Evolutionary conservation across 2,888 invertebrate genomes (phyloP).

Genomic region (Drosophila borborema): DNA sequence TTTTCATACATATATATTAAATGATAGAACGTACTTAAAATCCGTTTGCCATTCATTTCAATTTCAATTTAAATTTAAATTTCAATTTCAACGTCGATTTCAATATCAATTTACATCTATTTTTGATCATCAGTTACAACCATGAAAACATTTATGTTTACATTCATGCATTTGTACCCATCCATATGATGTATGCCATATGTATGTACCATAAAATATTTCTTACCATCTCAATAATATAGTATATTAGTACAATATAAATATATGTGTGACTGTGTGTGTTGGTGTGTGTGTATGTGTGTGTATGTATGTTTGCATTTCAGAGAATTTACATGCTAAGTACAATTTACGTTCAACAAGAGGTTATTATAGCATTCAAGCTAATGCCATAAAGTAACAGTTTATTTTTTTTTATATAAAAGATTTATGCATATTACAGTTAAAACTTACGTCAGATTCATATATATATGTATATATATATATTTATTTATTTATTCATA

Average conservation of each 20-base stretch:
- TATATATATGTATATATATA: no score
- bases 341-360: constrained; percentile 78
- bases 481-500: no score
- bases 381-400: constrained; percentile 76
- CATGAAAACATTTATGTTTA: constrained; percentile 79
- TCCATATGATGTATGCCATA: constrained; percentile 30
- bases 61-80: neutral
- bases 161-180: constrained; percentile 57
- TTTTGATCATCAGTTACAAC: constrained; percentile 84
- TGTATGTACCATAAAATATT: constrained; percentile 65
- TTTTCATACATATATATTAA: constrained; percentile 34
- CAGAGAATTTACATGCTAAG: constrained; percentile 64
- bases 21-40: constrained; percentile 54
- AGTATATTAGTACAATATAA: constrained; percentile 58
- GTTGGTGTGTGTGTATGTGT: constrained; percentile 2
- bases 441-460: constrained; percentile 67
- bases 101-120: constrained; percentile 64
- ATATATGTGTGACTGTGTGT: constrained; percentile 34
- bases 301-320: constrained; percentile 21
- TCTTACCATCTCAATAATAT: constrained; percentile 55
- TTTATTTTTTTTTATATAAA: constrained; percentile 63
- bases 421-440: constrained; percentile 67
- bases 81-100: neutral
- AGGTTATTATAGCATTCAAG: constrained; percentile 70
- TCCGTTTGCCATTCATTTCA: constrained; percentile 34